These are phyloP conservation scores for Eutolmus rufibarbis DNA, from an alignment of 2,888 invertebrate genomes.

Conservation along the genomic window DNA sequence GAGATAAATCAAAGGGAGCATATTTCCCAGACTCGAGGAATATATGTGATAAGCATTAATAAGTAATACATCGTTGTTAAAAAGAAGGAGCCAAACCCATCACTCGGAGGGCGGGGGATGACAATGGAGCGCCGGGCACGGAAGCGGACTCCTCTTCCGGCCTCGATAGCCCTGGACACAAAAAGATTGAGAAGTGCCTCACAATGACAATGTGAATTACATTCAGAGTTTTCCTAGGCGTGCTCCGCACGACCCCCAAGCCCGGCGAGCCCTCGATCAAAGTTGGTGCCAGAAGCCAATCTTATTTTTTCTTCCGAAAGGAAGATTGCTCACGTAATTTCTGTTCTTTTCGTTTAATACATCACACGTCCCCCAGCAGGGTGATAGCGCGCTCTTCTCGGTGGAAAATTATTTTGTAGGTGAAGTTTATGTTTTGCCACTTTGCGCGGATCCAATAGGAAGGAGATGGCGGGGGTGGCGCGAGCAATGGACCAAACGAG, in stretches of 20 bases:
- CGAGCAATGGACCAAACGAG: not conserved
- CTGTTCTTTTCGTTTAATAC: slow-evolving; percentile 13
- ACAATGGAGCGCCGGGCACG: not conserved
- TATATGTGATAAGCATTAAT: slow-evolving; percentile 42
- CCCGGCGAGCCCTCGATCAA: not conserved
- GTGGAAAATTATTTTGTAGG: slow-evolving; percentile 15
- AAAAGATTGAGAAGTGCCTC: slow-evolving; percentile 23
- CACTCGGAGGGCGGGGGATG: not conserved
- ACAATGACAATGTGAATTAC: slow-evolving; percentile 31
- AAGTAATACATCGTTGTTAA: slow-evolving; percentile 24
- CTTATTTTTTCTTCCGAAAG: not conserved
- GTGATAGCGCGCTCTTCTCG: not conserved
- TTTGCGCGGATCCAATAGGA: not conserved
- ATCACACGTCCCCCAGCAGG: slow-evolving; percentile 2
- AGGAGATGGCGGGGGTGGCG: not conserved
- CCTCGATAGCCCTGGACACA: not conserved
- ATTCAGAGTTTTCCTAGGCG: not conserved
- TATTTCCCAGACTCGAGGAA: slow-evolving; percentile 55
- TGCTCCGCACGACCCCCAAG: not conserved
- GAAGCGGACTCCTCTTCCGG: not conserved
- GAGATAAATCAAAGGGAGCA: slow-evolving; percentile 48
- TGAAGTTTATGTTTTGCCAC: slow-evolving; percentile 26
- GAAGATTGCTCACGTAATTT: slow-evolving; percentile 28
- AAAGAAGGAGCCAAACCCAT: not conserved
- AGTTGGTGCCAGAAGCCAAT: slow-evolving; percentile 4